Evolutionary conservation across 2,113 vertebrate genomes (phyloP), one percentile per base, ranked within the genome.

Genomic region (Hystrix cristata): DNA sequence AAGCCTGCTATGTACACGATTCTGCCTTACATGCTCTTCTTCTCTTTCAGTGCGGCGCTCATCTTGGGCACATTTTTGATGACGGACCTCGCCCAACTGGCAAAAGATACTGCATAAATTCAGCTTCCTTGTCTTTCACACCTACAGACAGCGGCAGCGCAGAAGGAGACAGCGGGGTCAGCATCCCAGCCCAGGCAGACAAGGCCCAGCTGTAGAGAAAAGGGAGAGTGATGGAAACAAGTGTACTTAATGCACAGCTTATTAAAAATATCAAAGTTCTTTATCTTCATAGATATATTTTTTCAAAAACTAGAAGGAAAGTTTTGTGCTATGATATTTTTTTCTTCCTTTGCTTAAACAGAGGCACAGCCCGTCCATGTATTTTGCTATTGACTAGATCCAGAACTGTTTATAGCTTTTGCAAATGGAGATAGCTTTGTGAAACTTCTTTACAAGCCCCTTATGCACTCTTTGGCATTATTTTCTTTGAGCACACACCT

Each of bases 71-170:
- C 98, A 98, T 99, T 98, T 99, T 99, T 95, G 99, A 99, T 0
- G 99, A 99, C 12, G 99, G 99, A 78, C 99, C 99, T 85, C 99
- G 97, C 94, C 99, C 99, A 71, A 99, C 99, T 8, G 99, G 99
- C 92, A 99, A 99, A 97, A 99, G 99, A 86, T 99, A 99, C 98
- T 99, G 99, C 98, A 99, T 99, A 90, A 99, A 99, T 98, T 99
- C 99, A 0, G 99, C 99, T 82, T 99, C 99, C 0, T 97, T 99
- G 98, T 98, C 98, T 74, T 99, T 99, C 97, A 97, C 97, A 53
- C 98, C 98, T 57, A 96, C 96, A 51, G 98, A 97, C n/a, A 97
- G 98, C 95, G 98, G 59, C 62, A 81, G 78, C 3, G 16, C 95
- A 46, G 98, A 98, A 91, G 98, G 96, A 64, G 97, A 90, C 0